Evolutionary conservation across 1,140 invertebrate genomes (phyloP).

Genomic region (Panonychus citri): DNA sequence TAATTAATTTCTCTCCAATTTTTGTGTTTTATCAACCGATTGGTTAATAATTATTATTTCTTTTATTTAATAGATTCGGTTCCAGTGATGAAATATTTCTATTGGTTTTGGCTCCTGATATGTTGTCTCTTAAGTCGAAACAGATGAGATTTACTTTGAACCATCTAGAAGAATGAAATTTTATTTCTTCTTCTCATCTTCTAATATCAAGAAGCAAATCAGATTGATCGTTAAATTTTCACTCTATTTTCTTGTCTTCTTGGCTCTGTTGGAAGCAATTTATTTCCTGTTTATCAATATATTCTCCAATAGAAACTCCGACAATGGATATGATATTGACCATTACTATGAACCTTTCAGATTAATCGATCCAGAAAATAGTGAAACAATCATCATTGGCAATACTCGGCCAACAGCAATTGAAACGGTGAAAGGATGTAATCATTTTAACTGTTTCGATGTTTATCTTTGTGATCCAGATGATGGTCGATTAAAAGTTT

Average conservation of each 20-base stretch:
- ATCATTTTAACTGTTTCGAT: conserved; percentile 73
- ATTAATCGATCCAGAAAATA: background rate
- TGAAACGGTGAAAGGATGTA: conserved; percentile 31
- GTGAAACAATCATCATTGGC: background rate
- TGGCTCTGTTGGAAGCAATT: background rate
- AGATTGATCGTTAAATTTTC: background rate
- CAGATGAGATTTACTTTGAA: too few species aligned
- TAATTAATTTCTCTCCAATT: too few species aligned
- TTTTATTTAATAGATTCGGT: too few species aligned
- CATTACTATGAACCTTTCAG: background rate
- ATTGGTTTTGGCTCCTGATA: too few species aligned
- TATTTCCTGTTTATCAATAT: background rate
- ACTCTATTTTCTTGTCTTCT: background rate
- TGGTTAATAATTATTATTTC: too few species aligned
- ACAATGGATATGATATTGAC: background rate
- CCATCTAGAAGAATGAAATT: too few species aligned
- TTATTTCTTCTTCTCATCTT: too few species aligned
- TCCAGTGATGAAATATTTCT: too few species aligned
- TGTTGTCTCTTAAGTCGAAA: too few species aligned
- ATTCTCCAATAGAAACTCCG: background rate
- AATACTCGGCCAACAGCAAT: background rate
- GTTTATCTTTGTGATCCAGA: conserved; percentile 60
- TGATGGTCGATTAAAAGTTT: conserved; percentile 16
- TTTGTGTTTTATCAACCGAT: too few species aligned
- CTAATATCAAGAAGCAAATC: too few species aligned